Percentiles rank a stretch among this genome's conserved stretches.
phyloP scores from a whole-genome alignment of 2,888 invertebrate species.

The Ferdinandea cuprea region DNA sequence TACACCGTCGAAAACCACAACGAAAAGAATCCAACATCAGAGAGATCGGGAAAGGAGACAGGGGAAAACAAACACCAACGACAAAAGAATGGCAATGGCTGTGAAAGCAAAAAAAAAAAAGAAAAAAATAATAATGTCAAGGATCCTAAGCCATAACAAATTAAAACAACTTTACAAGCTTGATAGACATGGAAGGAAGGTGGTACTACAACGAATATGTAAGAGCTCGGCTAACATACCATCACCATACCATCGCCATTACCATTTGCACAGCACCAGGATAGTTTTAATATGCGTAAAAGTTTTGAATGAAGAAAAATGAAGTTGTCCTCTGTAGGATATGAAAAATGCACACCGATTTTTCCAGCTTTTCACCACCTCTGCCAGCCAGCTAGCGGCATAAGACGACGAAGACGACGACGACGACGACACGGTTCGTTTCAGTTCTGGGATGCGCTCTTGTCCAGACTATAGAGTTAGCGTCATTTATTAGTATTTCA shows the following conservation, averaged over 20 bases:
- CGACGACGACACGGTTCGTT: constrained; percentile 11
- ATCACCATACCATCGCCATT: constrained; percentile 11
- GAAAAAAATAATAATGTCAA: constrained; percentile 57
- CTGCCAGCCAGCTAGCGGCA: neutral
- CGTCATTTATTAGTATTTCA: constrained; percentile 72
- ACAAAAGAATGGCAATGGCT: constrained; percentile 44
- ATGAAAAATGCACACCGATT: constrained; percentile 73
- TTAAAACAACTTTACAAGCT: constrained; percentile 74
- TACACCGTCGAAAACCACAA: constrained; percentile 27
- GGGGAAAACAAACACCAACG: constrained; percentile 23
- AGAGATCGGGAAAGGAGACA: constrained; percentile 25
- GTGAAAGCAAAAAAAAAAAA: neutral
- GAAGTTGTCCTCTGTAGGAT: constrained; percentile 71
- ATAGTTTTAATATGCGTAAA: constrained; percentile 74
- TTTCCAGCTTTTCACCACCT: constrained; percentile 60
- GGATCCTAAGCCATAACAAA: constrained; percentile 74
- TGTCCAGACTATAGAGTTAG: constrained; percentile 11
- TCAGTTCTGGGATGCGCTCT: constrained; percentile 1
- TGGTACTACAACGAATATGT: constrained; percentile 41
- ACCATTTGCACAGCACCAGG: constrained; percentile 21
- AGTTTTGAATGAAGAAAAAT: constrained; percentile 75
- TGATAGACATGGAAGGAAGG: constrained; percentile 67
- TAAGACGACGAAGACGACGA: neutral
- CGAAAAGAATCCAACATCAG: constrained; percentile 33
- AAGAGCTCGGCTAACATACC: constrained; percentile 16